Base-by-base conservation (phyloP, 2,888 invertebrate species). In the Drosophila melanocephala region DNA sequence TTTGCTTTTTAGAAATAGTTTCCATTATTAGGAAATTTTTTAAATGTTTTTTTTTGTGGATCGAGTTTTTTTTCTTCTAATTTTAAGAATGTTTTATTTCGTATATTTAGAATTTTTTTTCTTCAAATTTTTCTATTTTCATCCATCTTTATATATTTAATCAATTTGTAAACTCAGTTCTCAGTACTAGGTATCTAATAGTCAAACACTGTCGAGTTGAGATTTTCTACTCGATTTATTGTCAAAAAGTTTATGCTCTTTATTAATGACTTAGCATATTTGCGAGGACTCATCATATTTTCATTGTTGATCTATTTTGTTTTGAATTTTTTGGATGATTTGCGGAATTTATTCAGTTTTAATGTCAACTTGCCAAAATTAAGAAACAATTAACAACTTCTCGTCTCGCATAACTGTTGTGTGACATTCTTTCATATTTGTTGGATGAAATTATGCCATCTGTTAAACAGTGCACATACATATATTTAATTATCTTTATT, bases 351-450 rank as follows among this genome's bases (percentile, higher is more conserved):
- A 35, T 61, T 47, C 33, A 64, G 44, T 64, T 72, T 47, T 26
- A 47, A 47, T 26, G 44, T 22, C 44, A 6, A 44, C 44, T 47
- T 47, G 47, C 47, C n/a, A 60, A 44, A 62, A 68, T 58, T 16
- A 39, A 42, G 19, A 68, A 62, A 10, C 62, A 53, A 67, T 75
- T 55, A 55, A 53, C 19, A 33, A 28, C 0, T 12, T 19, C 26
- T 19, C 14, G 55, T 37, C 35, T 26, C 26, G 19, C 16, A 26
- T 30, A 37, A 37, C 30, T 35, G 19, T 39, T 39, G 56, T 58
- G 39, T 32, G 62, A 62, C 69, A 75, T 75, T 75, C 69, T 50
- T 72, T 62, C 42, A 62, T 28, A 53, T 75, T 56, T 67, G 16
- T 56, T 22, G 42, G 16, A 33, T 22, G 9, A 66, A 62, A 51